Base-by-base conservation (phyloP, 64 coral and sea anemone genomes). In the Platygyra sinensis region DNA sequence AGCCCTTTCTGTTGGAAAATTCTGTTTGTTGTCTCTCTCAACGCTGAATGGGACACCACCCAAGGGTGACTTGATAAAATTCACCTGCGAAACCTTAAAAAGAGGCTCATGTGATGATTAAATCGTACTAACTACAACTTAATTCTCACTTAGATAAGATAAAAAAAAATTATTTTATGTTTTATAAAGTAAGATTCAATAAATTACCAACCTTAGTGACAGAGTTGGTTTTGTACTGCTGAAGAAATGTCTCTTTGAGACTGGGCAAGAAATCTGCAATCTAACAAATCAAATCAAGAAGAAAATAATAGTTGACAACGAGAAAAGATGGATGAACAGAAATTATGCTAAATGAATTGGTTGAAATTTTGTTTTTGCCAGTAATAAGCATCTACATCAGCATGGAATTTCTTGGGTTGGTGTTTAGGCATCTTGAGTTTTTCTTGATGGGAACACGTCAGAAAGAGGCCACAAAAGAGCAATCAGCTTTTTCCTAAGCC, bases 11-110 rank as follows among this genome's bases (percentile, higher is more conserved):
- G 86, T 85, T 75, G 93, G 71, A 65, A 99, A 99, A 33, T 99
- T 99, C 73, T 95, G 92, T 69, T 72, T 93, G 65, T 99, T 99
- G 88, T 99, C 96, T 72, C 87, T 93, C 78, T 93, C 94, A 39
- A 92, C 96, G 88, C 91, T 95, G 74, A 99, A 99, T 62, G 96
- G 96, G 1, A 99, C 96, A 16, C 96, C 94, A 87, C 94, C 90
- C 31, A 99, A 80, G 19, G 96, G 96, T 52, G 96, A 99, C 31
- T 91, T 89, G 62, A 94, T 28, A 72, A 89, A 71, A 36, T 15
- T 50, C 46, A 52, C 17, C 18, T 90, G 24, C 73, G 64, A 39
- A 3, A 74, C 20, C 25, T 94, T 67, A 28, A 42, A 60, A 72
- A 33, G 51, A 18, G 52, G 17, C 13, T 57, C 39, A 16, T 13